Conservation (phyloP, 2,113 vertebrate species). For the Anguilla japonica region DNA sequence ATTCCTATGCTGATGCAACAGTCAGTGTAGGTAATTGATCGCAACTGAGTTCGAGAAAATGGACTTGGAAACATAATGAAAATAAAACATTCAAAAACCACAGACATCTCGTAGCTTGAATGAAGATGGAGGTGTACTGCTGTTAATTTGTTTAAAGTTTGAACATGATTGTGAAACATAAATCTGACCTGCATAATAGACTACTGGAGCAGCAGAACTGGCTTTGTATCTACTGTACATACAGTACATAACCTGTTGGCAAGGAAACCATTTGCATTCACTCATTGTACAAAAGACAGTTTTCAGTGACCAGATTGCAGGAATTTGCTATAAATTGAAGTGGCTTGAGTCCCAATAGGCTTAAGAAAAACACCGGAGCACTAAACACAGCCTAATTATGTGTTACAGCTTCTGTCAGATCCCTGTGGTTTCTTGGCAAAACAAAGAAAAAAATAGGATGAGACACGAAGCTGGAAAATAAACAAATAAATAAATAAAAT, state of each 20-base stretch:
- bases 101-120: too few relatives aligned
- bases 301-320: not conserved
- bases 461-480: constrained; percentile 6
- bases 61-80: too few relatives aligned
- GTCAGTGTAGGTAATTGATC: too few relatives aligned
- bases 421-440: constrained; percentile 15
- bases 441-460: not conserved
- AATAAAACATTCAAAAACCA: too few relatives aligned
- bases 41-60: too few relatives aligned
- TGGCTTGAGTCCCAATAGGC: not conserved
- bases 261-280: too few relatives aligned
- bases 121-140: constrained; percentile 30
- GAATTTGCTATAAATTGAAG: not conserved
- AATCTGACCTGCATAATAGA: not conserved
- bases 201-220: too few relatives aligned
- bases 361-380: not conserved
- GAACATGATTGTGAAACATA: constrained; percentile 44
- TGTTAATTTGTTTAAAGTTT: constrained; percentile 65
- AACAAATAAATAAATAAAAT: not conserved
- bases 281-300: too few relatives aligned
- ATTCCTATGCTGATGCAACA: too few relatives aligned
- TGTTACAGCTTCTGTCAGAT: constrained; percentile 33
- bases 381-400: constrained; percentile 23
- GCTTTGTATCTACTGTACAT: too few relatives aligned
- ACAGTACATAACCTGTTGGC: too few relatives aligned